A percentile compares a stretch with the other conserved stretches of the same genome.
Conservation (phyloP, 2,113 vertebrate genomes). For the Urocitellus parryii region DNA sequence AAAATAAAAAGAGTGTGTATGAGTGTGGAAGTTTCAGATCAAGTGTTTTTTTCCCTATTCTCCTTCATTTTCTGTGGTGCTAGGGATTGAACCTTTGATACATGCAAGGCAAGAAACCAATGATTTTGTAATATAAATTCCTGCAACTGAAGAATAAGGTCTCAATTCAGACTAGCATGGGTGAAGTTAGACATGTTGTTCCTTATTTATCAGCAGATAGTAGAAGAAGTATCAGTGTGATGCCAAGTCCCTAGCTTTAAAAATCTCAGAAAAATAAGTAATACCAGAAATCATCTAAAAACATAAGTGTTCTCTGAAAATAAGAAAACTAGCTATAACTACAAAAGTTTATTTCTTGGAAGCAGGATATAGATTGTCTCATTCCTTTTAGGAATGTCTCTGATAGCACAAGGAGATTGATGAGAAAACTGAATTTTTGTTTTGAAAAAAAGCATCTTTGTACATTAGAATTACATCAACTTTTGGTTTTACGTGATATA, state of each 20-base stretch:
- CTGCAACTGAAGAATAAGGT: neutral
- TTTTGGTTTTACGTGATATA: constrained; percentile 25
- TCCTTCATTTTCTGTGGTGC: neutral
- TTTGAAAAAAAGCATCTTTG: constrained; percentile 18
- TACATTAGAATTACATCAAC: neutral
- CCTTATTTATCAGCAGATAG: neutral
- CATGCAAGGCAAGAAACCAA: neutral
- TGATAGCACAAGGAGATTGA: constrained; percentile 8
- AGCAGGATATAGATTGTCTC: neutral
- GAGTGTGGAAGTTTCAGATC: neutral
- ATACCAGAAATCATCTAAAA: too few relatives aligned
- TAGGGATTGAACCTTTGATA: neutral
- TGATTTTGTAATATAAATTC: neutral
- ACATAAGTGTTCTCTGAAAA: neutral
- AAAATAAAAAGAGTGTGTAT: neutral
- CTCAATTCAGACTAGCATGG: neutral
- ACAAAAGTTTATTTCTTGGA: constrained; percentile 19
- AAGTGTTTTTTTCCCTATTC: neutral
- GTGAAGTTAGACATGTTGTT: neutral
- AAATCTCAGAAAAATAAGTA: neutral
- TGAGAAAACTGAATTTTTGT: constrained; percentile 43
- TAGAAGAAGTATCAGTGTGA: neutral
- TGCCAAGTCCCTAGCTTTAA: neutral
- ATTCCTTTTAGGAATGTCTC: neutral
- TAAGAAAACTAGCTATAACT: constrained; percentile 16